Evolutionary conservation across 1,140 invertebrate species (phyloP), one percentile per base, ranked within the genome.

Genomic region (Sycophila sp.): DNA sequence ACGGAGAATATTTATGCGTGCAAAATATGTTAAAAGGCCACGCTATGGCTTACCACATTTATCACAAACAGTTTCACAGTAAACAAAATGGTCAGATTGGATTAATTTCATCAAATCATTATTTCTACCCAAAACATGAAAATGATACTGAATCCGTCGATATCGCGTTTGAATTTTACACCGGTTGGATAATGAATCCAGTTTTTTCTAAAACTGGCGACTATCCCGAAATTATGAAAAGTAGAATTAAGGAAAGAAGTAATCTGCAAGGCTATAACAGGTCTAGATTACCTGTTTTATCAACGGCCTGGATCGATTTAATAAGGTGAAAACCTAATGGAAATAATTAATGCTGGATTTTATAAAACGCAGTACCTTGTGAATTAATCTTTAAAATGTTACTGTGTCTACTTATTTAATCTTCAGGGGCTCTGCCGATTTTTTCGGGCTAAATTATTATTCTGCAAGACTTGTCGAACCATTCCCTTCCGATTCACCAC

Each of bases 131-230:
- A 0, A 77, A 73, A 63, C 64, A 49, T 26, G 8, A 69, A 0
- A 47, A 32, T 1, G 81, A 83, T 34, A 28, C n/a, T 0, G 6
- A 24, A 10, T 71, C 78, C 13, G 72, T 49, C 13, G 78, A 80
- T 15, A 45, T 63, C 6, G 70, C 71, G 0, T 84, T 80, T 69
- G 70, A 80, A 3, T 89, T 87, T 64, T 69, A 86, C 73, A 86
- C 83, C 75, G 92, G 92, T 11, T 92, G 90, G 90, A 88, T 87
- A 53, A 86, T 88, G 0, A 81, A 92, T 77, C 90, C 90, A 19
- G 88, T 92, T 64, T 89, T 89, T 80, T 87, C 87, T 0, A 58
- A 79, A 59, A 69, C 84, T 1, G 91, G 91, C 0, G 89, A 91
- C 64, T 92, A 91, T 76, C 90, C 91, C 1, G 74, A 80, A 68